Evolutionary conservation across 2,888 invertebrate species (phyloP).

Genomic region (Agrochola litura): DNA sequence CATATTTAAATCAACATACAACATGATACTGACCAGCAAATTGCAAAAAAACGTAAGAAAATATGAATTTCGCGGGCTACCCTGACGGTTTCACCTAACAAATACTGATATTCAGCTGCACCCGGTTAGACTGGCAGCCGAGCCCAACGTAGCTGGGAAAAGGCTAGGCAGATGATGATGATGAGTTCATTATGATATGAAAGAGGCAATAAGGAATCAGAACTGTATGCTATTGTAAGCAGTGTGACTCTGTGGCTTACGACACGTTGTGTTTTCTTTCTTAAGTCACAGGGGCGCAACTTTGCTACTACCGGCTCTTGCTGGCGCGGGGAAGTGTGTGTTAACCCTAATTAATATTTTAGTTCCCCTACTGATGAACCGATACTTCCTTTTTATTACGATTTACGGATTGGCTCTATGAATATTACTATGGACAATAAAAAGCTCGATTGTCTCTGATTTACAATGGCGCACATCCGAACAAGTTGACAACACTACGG

Average conservation of each 20-base stretch:
- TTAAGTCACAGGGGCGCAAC: neutral
- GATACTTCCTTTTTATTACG: neutral
- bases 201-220: no score
- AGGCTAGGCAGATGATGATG: no score
- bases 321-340: neutral
- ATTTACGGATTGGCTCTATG: neutral
- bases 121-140: no score
- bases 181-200: no score
- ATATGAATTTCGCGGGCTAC: no score
- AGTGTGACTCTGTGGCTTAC: neutral
- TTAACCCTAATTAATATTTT: neutral
- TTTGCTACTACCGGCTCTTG: neutral
- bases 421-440: neutral
- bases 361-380: neutral
- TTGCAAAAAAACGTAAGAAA: no score
- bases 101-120: no score
- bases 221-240: neutral
- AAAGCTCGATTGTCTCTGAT: slow-evolving; percentile 39
- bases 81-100: no score
- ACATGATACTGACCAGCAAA: no score
- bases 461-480: slow-evolving; percentile 66
- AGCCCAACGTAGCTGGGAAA: no score
- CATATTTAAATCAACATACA: no score
- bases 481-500: slow-evolving; percentile 69
- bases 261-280: neutral